Evolutionary conservation across 2,797 vertebrate genomes (phyloP).

Genomic region (Liparis tanakae): DNA sequence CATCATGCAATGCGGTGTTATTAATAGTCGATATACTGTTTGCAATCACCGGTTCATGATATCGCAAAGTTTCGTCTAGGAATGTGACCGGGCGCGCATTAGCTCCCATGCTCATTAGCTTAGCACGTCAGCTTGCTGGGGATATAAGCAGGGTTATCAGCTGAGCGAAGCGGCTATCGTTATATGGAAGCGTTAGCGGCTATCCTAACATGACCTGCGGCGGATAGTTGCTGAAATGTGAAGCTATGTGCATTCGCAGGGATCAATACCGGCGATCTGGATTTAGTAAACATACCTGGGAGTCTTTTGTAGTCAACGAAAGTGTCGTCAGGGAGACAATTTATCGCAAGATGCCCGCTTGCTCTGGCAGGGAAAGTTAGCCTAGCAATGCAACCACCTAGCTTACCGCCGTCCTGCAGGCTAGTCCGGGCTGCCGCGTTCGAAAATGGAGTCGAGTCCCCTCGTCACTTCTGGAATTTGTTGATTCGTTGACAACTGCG

Average conservation of each 20-base stretch:
- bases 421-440: slow-evolving; percentile 44
- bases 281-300: slow-evolving; percentile 68
- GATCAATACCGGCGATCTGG: rapidly evolving
- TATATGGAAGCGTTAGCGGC: slow-evolving; percentile 31
- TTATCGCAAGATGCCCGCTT: slow-evolving; percentile 42
- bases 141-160: slow-evolving; percentile 40
- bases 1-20: background rate
- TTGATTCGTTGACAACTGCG: background rate
- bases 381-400: slow-evolving; percentile 66
- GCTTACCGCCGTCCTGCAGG: slow-evolving; percentile 62
- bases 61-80: background rate
- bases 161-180: slow-evolving; percentile 46
- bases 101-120: slow-evolving; percentile 33
- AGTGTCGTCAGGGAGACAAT: slow-evolving; percentile 53
- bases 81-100: slow-evolving; percentile 14
- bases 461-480: slow-evolving; percentile 52
- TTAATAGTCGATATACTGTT: background rate
- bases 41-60: background rate
- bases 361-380: slow-evolving; percentile 62
- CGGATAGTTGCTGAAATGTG: background rate
- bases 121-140: slow-evolving; percentile 28
- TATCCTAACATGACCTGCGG: slow-evolving; percentile 41
- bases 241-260: rapidly evolving
- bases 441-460: slow-evolving; percentile 72
- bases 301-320: slow-evolving; percentile 71